Base-by-base conservation (phyloP, 2,113 vertebrate genomes). In the Cololabis saira region DNA sequence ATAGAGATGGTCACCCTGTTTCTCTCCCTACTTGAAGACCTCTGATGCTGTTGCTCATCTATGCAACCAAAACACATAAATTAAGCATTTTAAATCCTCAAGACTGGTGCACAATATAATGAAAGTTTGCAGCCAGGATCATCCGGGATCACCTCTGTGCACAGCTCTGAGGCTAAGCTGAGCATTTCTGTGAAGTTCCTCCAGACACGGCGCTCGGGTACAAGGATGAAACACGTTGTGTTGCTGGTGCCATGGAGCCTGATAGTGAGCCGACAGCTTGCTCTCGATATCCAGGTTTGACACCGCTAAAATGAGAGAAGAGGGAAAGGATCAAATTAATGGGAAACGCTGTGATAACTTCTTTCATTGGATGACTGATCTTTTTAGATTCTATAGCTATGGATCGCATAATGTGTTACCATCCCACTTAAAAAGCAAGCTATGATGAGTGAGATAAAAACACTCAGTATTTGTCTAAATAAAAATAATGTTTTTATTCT, bases 231-330 rank as follows among this genome's bases (percentile, higher is more conserved):
- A 96, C 77, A 98, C 90, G 70, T 95, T 96, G 84, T 96, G 95
- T 86, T 99, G 96, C 87, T 96, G 97, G 86, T 96, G 95, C 96
- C 95, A 98, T 66, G 95, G 94, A 5, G 96, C 93, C 75, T 93
- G 95, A 89, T 96, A 99, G 80, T 98, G 97, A n/a, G 94, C 91
- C 0, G 94, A 96, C 85, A 98, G 86, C 92, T 99, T 98, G 81
- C 96, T 97, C 90, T 99, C 98, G 22, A 91, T 80, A 42, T 99
- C 97, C 91, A 99, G 90, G 91, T 97, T 97, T 52, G 98, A 99
- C 78, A 99, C 96, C 1, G 98, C 98, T 99, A 86, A 64, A 59
- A 50, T 10, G 44, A 65, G 44, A 78, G 18, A 54, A 7, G 12
- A 72, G 37, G 58, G n/a, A 74, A 2, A 55, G 17, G 60, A 27